Percentiles rank a stretch among this genome's conserved stretches.
Conservation (phyloP, 2,113 vertebrate species). For the Xenopus borealis region DNA sequence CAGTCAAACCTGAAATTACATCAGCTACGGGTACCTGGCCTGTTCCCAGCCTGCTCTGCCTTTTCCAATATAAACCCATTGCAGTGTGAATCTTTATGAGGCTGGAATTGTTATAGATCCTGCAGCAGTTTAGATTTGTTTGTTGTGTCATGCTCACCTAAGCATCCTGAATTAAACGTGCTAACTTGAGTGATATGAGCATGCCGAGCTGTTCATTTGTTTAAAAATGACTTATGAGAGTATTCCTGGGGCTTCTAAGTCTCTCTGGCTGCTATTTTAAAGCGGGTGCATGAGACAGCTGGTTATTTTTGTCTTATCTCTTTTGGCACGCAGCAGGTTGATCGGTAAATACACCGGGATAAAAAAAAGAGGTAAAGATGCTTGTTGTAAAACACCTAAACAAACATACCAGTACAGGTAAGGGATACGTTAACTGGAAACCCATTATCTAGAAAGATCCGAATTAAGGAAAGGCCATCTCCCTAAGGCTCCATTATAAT, state of each 20-base stretch:
- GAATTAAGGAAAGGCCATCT: too few species aligned
- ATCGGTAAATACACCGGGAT: too few species aligned
- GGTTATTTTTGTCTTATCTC: not conserved
- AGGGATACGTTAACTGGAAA: too few species aligned
- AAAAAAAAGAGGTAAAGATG: too few species aligned
- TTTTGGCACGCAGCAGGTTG: too few species aligned
- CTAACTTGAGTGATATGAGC: slow-evolving; percentile 26
- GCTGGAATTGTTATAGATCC: slow-evolving; percentile 28
- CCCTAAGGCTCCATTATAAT: too few species aligned
- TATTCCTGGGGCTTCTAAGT: not conserved
- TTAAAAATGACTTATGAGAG: slow-evolving; percentile 4
- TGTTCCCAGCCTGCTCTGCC: not conserved
- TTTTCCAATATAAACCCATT: slow-evolving; percentile 19
- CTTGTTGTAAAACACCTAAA: too few species aligned
- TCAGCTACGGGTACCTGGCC: slow-evolving; percentile 8
- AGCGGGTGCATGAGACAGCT: not conserved
- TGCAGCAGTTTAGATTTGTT: slow-evolving; percentile 37
- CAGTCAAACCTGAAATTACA: slow-evolving; percentile 37
- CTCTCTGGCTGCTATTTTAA: slow-evolving; percentile 5
- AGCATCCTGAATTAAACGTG: slow-evolving; percentile 36
- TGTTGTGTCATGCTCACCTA: slow-evolving; percentile 39
- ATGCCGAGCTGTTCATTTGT: slow-evolving; percentile 9
- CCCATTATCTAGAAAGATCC: too few species aligned
- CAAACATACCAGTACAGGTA: too few species aligned
- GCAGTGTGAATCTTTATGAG: slow-evolving; percentile 34